Evolutionary conservation across 64 coral and sea anemone species (phyloP), one percentile per base, ranked within the genome.

Genomic region (Pachyseris speciosa): DNA sequence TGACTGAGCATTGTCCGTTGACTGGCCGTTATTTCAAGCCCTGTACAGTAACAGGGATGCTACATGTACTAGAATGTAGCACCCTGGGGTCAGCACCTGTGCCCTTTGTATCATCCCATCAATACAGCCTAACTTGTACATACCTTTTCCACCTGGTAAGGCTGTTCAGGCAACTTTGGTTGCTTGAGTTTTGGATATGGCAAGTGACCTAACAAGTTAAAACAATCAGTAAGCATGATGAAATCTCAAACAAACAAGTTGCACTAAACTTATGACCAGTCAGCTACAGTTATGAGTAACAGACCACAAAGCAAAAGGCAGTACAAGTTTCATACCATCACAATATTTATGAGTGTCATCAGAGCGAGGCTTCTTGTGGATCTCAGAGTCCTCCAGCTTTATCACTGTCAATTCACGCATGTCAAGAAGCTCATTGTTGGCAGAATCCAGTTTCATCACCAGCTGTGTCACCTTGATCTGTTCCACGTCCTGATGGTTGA

Each of bases 401-500:
- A 91, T 83, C 15, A 50, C 22, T 37, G 88, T 72, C 2, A 72
- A 27, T 44, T 60, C 44, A 28, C 88, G 88, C 42, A 83, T 78
- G 15, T 44, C 30, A 64, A 83, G 55, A 12, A 91, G 8, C 45
- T 91, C 88, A 55, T 91, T 83, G 4, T 91, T 83, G 64, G 19
- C 47, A 4, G 59, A 69, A 61, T 83, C 78, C 52, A 91, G 76
- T 64, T 53, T 69, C 16, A 91, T 83, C 33, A 81, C 64, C 42
- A 91, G 29, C 45, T 83, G 64, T 1, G 34, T 83, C 26, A 91
- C 88, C 24, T 83, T 34, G 22, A 91, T 91, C 33, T 91, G 75
- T 7, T 40, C 22, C 16, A 91, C 78, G 1, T 0, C n/a, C 75
- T 91, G 69, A 13, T 47, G 9, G 75, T 91, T 28, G 12, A 91